Evolutionary conservation across 2,888 invertebrate species (phyloP), one percentile per base, ranked within the genome.

Genomic region (Tuta absoluta): DNA sequence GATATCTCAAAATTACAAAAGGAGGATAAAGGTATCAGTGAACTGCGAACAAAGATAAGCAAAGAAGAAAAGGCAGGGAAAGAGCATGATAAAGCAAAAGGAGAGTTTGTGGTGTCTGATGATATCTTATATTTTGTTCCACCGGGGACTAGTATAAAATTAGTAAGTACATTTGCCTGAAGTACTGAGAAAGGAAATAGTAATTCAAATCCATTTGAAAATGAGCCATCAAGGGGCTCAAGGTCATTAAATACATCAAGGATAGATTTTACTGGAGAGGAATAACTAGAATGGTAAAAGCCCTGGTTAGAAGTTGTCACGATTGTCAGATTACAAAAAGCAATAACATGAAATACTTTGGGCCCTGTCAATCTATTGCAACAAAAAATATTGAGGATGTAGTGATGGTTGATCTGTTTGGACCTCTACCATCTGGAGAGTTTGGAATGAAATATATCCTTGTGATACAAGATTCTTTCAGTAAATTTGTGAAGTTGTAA

Each of bases 151-250:
- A 12, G 12, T 17, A 7, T 2, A 23, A 11, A 5, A n/a, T 19
- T 53, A 21, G 4, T n/a, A n/a, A n/a, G n/a, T 53, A 12, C 24
- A 53, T 53, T 24, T 53, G 21, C 70, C 70, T 0, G 23, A 49
- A 14, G n/a, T 0, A 1, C 58, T 69, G 41, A 59, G 59, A 17
- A 41, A 12, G 28, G 63, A 63, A 0, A 23, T 71, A 33, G 62
- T 66, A 7, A 23, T 8, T 21, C 70, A 71, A 24, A 38, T 68
- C 8, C 71, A 74, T 48, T 0, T 37, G 38, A 72, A 74, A 53
- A 72, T 72, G 71, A 72, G 71, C 0, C 72, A 74, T 60, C 70
- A 71, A 58, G 73, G 74, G 2, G 59, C 65, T 2, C 68, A 74
- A 72, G 49, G 49, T 70, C 2, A 62, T 68, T 0, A 70, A 68